A percentile compares a stretch with the other conserved stretches of the same genome.
These are phyloP conservation scores for Leptatherina wallacei DNA, from an alignment of 2,797 vertebrate species.

Conservation along the genomic window DNA sequence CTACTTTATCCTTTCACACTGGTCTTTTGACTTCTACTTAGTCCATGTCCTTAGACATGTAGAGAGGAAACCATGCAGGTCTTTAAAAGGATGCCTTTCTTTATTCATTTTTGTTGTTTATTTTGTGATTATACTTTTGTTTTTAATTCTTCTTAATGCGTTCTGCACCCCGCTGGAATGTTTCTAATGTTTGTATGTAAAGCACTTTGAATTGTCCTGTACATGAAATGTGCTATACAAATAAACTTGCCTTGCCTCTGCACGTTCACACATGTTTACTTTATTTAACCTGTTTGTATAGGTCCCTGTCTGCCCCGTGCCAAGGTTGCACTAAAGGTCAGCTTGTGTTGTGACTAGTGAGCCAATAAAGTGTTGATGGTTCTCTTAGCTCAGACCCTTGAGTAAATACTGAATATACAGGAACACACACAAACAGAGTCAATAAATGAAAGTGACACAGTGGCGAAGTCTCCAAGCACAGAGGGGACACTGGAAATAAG, in stretches of 20 bases:
- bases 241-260: too few species aligned
- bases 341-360: conserved; percentile 51
- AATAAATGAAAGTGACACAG: conserved; percentile 62
- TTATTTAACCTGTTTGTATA: conserved; percentile 11
- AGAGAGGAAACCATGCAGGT: conserved; percentile 13
- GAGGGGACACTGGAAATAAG: conserved; percentile 51
- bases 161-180: too few species aligned
- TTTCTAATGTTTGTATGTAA: too few species aligned
- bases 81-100: conserved; percentile 11
- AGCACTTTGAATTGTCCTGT: too few species aligned
- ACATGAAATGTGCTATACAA: too few species aligned
- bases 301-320: conserved; percentile 1
- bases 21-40: neutral
- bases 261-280: conserved; percentile 31
- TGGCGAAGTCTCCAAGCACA: conserved; percentile 32
- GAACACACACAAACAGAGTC: conserved; percentile 31
- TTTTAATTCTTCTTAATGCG: too few species aligned
- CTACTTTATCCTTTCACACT: neutral
- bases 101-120: too few species aligned
- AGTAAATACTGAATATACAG: conserved; percentile 59
- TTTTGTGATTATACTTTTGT: too few species aligned
- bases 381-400: conserved; percentile 46
- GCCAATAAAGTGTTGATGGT: conserved; percentile 34
- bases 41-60: neutral
- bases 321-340: conserved; percentile 51